A percentile compares a stretch with the other conserved stretches of the same genome.
Evolutionary conservation across 2,888 invertebrate genomes (phyloP).

Genomic region (Conistra vaccinii): DNA sequence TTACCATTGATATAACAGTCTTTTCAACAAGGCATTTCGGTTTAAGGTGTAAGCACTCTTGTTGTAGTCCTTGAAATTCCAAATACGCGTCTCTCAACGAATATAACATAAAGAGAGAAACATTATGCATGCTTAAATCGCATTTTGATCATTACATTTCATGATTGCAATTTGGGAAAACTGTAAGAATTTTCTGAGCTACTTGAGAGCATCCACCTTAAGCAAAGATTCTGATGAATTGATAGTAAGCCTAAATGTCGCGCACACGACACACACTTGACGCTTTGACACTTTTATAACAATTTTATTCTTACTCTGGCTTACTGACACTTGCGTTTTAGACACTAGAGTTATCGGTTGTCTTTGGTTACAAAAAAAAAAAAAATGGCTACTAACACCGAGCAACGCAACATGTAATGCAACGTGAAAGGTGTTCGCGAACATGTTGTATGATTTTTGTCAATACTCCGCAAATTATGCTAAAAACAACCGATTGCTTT

Average conservation of each 20-base stretch:
- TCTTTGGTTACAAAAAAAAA: conserved; percentile 1
- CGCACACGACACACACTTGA: conserved; percentile 63
- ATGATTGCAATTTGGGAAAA: background rate
- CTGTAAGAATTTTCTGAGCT: background rate
- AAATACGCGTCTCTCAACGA: too few relatives aligned
- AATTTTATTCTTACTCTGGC: conserved; percentile 37
- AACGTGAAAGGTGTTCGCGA: background rate
- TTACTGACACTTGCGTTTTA: conserved; percentile 53
- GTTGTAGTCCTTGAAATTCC: too few relatives aligned
- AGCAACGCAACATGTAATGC: conserved; percentile 1
- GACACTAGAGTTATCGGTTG: conserved; percentile 21
- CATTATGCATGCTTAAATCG: too few relatives aligned
- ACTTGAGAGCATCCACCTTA: background rate
- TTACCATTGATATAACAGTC: conserved; percentile 44
- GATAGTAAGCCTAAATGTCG: conserved; percentile 43
- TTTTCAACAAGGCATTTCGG: background rate
- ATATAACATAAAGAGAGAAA: too few relatives aligned
- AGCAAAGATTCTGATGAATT: background rate
- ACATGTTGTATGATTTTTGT: conserved; percentile 6
- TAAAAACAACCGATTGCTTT: conserved; percentile 25
- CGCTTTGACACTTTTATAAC: conserved; percentile 49
- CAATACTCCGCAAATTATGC: background rate
- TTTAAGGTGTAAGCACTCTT: conserved; percentile 6
- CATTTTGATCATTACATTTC: background rate
- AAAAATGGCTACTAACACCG: background rate